Evolutionary conservation across 2,797 vertebrate genomes (phyloP).

Genomic region (Chloroceryle inda): DNA sequence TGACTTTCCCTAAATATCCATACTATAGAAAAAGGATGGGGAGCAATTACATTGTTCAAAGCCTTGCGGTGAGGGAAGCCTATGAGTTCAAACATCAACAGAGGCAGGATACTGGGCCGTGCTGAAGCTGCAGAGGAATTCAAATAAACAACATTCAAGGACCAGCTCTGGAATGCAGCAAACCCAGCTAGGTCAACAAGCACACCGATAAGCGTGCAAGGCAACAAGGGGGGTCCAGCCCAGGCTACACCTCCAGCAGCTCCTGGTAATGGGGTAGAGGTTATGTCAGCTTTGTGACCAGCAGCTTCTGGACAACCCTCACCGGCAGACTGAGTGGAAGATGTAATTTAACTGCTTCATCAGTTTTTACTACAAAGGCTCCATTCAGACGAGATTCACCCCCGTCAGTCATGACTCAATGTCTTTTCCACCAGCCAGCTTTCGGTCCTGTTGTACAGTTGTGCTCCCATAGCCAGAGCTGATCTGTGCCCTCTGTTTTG

Average conservation of each 20-base stretch:
- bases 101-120: not conserved
- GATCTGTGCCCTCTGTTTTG: not conserved
- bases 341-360: not conserved
- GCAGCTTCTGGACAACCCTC: not conserved
- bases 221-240: not conserved
- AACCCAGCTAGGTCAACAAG: constrained; percentile 36
- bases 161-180: constrained; percentile 31
- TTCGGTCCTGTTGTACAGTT: not conserved
- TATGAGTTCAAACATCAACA: not conserved
- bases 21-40: not conserved
- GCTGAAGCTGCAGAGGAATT: constrained; percentile 46
- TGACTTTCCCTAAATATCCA: not conserved
- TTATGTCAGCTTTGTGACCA: not conserved
- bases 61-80: not conserved
- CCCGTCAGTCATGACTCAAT: not conserved
- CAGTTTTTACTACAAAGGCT: not conserved
- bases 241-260: not conserved
- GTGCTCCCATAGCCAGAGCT: not conserved
- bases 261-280: not conserved
- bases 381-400: not conserved
- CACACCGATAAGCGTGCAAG: not conserved
- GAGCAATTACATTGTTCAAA: not conserved
- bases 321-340: not conserved
- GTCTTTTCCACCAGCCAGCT: not conserved
- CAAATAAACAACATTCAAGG: not conserved